Conservation (phyloP, 2,797 vertebrate genomes). For the Arctocebus calabarensis region DNA sequence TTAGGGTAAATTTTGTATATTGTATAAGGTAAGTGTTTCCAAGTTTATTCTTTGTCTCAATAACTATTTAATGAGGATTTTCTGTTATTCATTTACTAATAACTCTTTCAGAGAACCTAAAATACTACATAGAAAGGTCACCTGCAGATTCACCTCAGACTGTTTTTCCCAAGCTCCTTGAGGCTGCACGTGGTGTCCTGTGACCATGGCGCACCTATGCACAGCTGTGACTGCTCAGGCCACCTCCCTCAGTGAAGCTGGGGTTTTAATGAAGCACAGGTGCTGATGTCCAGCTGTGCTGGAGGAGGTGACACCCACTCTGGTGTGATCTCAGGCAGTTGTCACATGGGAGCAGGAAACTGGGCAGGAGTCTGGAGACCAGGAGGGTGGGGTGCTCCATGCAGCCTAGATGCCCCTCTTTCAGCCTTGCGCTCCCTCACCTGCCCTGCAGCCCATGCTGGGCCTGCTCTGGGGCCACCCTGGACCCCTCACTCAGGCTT, state of each 20-base stretch:
- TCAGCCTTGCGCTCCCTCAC: background rate
- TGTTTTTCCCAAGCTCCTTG: background rate
- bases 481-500: background rate
- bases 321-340: background rate
- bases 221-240: background rate
- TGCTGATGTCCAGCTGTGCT: too few species aligned
- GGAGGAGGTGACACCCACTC: too few species aligned
- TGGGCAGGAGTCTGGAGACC: background rate
- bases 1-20: background rate
- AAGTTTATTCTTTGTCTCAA: background rate
- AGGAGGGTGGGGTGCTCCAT: background rate
- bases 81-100: background rate
- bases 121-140: background rate
- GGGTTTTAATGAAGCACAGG: background rate
- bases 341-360: background rate
- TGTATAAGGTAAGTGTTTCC: background rate
- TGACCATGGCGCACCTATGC: background rate
- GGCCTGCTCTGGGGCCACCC: too few species aligned
- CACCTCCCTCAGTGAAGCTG: background rate
- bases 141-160: background rate
- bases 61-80: background rate
- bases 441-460: background rate
- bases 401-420: background rate
- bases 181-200: background rate
- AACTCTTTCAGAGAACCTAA: background rate